phyloP scores from a whole-genome alignment of 2,113 vertebrate genomes.

The Antechinus flavipes region DNA sequence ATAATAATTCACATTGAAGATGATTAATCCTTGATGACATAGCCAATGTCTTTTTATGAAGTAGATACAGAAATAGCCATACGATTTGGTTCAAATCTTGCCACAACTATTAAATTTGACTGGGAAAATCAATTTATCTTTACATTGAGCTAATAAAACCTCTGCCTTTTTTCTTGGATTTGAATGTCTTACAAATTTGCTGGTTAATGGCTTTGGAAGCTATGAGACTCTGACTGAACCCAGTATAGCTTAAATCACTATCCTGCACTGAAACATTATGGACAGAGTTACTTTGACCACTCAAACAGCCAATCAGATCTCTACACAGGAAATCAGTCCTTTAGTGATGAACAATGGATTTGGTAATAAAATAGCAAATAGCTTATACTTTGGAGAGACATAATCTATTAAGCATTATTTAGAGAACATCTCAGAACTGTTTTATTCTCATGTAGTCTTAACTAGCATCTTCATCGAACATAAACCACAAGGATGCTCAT shows the following conservation, averaged over 20 bases:
- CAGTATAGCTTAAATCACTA: neutral
- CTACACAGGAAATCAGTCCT: fast-evolving
- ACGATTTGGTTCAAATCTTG: neutral
- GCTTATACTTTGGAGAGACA: neutral
- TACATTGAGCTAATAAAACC: fast-evolving
- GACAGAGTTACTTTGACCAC: neutral
- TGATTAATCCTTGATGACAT: neutral
- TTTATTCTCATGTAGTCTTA: neutral
- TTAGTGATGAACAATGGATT: neutral
- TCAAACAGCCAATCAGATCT: neutral
- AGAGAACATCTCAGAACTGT: neutral
- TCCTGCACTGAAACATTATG: neutral
- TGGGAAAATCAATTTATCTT: neutral
- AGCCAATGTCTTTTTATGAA: neutral
- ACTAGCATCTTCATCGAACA: neutral
- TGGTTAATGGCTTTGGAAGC: neutral
- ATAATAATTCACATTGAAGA: neutral
- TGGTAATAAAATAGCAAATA: neutral
- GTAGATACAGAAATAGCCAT: neutral
- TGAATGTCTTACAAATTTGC: neutral
- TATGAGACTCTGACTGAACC: neutral
- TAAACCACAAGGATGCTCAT: neutral
- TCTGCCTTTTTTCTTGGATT: fast-evolving
- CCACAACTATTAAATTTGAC: neutral
- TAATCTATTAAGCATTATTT: neutral